Conservation (phyloP, 1,140 invertebrate species). For the Dolichoris vasculosae region DNA sequence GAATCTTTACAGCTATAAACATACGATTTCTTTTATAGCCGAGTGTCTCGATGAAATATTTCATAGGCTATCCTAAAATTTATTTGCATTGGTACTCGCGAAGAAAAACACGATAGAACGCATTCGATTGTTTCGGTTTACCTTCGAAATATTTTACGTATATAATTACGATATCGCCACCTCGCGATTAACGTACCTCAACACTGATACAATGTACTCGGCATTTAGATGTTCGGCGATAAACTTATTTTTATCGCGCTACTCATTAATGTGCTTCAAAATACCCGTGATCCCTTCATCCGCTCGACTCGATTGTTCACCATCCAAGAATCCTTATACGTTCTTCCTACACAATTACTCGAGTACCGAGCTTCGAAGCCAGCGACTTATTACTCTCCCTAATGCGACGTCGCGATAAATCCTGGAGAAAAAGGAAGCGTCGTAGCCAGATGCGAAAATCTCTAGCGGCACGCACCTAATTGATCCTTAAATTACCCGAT, state of each 20-base stretch:
- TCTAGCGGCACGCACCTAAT: slow-evolving; percentile 27
- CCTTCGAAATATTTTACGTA: background rate
- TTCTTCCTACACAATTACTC: slow-evolving; percentile 1
- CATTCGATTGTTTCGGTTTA: background rate
- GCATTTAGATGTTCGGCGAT: background rate
- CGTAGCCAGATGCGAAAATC: background rate
- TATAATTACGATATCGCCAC: background rate
- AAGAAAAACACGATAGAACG: background rate
- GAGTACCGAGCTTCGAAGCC: background rate
- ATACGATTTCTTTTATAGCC: no score
- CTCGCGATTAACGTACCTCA: background rate
- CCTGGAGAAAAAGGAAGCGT: background rate
- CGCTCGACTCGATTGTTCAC: slow-evolving; percentile 9
- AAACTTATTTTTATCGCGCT: background rate
- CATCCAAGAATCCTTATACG: background rate
- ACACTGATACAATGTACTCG: background rate
- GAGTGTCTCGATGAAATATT: background rate
- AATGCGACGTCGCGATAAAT: slow-evolving; percentile 19
- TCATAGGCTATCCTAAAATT: background rate
- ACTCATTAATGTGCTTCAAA: slow-evolving; percentile 2
- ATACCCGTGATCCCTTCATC: background rate
- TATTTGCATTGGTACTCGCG: background rate
- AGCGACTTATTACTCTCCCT: background rate
- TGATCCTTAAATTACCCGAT: slow-evolving; percentile 52
- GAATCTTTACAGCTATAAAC: background rate